Base-by-base conservation (phyloP, 2,113 vertebrate genomes). In the Poecile atricapillus region DNA sequence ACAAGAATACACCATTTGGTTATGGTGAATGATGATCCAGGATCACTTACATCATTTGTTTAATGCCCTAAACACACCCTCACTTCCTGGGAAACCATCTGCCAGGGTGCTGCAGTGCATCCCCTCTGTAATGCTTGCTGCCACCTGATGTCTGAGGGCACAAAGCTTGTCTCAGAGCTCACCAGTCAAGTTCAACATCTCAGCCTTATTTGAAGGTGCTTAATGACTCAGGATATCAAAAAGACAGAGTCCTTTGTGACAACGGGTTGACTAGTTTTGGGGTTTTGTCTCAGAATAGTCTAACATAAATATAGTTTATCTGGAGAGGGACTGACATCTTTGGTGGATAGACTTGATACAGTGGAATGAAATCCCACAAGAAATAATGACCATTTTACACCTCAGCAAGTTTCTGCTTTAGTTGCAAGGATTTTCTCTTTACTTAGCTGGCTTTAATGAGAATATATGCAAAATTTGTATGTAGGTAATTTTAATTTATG, bases 111-210 rank as follows among this genome's bases (percentile, higher is more conserved):
- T 87, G 39, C 47, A 44, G 55, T 49, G n/a, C 35, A 35, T 11
- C 35, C 37, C 7, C n/a, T 53, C 56, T 0, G 0, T 44, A 58
- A 30, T 3, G 8, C 25, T 55, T 1, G 0, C 46, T 90, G 22
- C 58, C 20, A 8, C 25, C n/a, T 30, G 35, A 35, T 1, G 0
- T 15, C 30, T 10, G 49, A 53, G 31, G 91, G 35, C 47, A 65
- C 1, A 3, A 77, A 70, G 46, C 25, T 46, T 92, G 14, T 70
- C 50, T 73, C 23, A 21, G 39, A 39, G 18, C 4, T 3, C 49
- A 65, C 55, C n/a, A 50, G 27, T 58, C 43, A 39, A 77, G 15
- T 53, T 73, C 62, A 64, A 2, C 35, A n/a, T 58, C 53, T 79
- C n/a, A 25, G 4, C 5, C 13, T 35, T 87, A 37, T 43, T 44